Conservation (phyloP, 2,888 invertebrate genomes). For the Iphiclides podalirius region DNA sequence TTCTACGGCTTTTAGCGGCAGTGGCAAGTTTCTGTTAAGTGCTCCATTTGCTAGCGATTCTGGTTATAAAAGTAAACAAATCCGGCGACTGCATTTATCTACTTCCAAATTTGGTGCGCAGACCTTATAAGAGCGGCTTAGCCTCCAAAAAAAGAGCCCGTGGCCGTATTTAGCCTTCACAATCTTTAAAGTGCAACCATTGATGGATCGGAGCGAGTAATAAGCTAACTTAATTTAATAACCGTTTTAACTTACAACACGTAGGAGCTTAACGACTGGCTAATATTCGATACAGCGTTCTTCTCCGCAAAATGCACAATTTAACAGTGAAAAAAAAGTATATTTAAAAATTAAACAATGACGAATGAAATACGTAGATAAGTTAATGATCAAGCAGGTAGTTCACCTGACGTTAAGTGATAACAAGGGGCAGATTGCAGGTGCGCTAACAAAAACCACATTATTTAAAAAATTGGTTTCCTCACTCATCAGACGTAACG, state of each 20-base stretch:
- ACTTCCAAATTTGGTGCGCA: slow-evolving; percentile 1
- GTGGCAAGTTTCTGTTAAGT: slow-evolving; percentile 4
- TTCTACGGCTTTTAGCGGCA: background rate
- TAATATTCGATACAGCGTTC: too few relatives aligned
- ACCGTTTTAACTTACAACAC: background rate
- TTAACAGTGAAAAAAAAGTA: too few relatives aligned
- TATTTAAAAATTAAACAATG: too few relatives aligned
- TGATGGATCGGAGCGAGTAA: background rate
- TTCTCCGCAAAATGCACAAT: too few relatives aligned
- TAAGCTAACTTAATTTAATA: background rate
- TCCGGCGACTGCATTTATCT: slow-evolving; percentile 5
- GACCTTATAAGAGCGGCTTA: background rate
- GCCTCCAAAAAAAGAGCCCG: background rate
- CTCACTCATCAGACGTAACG: too few relatives aligned
- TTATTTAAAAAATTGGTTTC: too few relatives aligned
- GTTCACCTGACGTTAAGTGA: too few relatives aligned
- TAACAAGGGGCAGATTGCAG: too few relatives aligned
- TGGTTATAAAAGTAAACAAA: slow-evolving; percentile 13
- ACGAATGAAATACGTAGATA: too few relatives aligned
- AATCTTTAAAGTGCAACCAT: background rate
- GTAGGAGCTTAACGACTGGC: too few relatives aligned
- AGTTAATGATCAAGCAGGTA: too few relatives aligned
- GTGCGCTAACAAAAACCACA: too few relatives aligned
- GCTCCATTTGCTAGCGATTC: slow-evolving; percentile 10
- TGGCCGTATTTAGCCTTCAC: background rate